Conservation (phyloP, 2,888 invertebrate species). For the Trissolcus japonicus region DNA sequence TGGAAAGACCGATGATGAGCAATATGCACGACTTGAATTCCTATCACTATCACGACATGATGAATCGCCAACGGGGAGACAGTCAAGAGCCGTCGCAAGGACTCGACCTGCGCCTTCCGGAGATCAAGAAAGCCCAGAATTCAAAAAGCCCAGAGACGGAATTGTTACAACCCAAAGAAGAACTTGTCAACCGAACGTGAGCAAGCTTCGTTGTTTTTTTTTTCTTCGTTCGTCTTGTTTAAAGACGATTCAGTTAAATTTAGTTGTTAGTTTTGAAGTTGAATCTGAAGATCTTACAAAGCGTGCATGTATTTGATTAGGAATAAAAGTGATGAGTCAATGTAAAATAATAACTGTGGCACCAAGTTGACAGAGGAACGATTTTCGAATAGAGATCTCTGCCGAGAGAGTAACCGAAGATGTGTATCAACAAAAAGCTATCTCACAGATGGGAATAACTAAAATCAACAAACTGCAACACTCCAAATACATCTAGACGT, state of each 20-base stretch:
- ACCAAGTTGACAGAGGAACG: neutral
- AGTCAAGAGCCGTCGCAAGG: conserved; percentile 13
- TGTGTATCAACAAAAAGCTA: conserved; percentile 41
- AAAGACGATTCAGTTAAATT: no score
- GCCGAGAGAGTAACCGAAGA: conserved; percentile 13
- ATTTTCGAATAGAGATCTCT: conserved; percentile 10
- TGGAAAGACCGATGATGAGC: conserved; percentile 43
- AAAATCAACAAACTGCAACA: conserved; percentile 66
- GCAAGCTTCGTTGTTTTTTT: conserved; percentile 12
- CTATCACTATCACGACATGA: conserved; percentile 39
- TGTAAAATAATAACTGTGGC: no score
- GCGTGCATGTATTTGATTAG: no score
- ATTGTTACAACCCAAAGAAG: conserved; percentile 10
- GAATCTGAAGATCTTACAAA: no score
- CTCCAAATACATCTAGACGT: conserved; percentile 52
- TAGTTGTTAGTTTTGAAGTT: neutral
- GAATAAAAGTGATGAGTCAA: no score
- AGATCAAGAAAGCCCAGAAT: conserved; percentile 29
- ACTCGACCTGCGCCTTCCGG: conserved; percentile 43
- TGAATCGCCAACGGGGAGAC: neutral
- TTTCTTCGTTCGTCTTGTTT: no score
- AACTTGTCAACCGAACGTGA: conserved; percentile 1
- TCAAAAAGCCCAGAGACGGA: no score
- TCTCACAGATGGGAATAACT: conserved; percentile 60
- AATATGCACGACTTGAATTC: conserved; percentile 49